A percentile compares a stretch with the other conserved stretches of the same genome.
Conservation (phyloP, 2,113 vertebrate genomes). For the Eulacestoma nigropectus region DNA sequence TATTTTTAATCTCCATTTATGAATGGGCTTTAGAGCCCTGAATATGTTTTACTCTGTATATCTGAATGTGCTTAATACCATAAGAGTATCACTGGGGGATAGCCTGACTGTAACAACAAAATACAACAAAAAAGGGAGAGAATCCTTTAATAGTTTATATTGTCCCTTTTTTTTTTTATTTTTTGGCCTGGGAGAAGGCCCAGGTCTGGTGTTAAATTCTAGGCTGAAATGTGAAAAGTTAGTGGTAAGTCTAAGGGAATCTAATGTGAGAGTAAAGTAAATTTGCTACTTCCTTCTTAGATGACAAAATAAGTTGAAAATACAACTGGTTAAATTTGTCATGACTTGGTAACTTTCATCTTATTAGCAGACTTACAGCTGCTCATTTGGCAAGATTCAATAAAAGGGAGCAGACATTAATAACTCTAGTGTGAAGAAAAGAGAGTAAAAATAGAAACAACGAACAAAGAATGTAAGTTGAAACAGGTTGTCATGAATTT, state of each 20-base stretch:
- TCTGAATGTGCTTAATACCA: neutral
- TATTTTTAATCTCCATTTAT: neutral
- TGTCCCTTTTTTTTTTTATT: no score
- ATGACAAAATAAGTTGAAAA: constrained; percentile 14
- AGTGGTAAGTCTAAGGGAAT: neutral
- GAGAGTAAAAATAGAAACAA: neutral
- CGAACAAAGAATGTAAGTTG: neutral
- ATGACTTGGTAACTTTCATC: neutral
- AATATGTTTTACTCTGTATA: neutral
- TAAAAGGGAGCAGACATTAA: neutral
- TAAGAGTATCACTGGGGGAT: neutral
- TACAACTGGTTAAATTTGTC: neutral
- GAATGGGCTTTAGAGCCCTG: neutral
- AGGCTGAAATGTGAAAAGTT: neutral
- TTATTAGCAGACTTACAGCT: neutral
- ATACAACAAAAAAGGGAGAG: neutral
- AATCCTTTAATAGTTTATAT: neutral
- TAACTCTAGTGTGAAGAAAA: neutral
- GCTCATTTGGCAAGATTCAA: neutral
- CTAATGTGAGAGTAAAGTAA: neutral
- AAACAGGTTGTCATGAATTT: neutral
- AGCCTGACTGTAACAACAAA: neutral
- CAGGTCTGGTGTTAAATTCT: neutral
- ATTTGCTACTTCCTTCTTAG: neutral
- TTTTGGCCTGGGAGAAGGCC: neutral